Evolutionary conservation across 2,797 vertebrate genomes (phyloP).

Genomic region (Tokudaia tokunoshimensis): DNA sequence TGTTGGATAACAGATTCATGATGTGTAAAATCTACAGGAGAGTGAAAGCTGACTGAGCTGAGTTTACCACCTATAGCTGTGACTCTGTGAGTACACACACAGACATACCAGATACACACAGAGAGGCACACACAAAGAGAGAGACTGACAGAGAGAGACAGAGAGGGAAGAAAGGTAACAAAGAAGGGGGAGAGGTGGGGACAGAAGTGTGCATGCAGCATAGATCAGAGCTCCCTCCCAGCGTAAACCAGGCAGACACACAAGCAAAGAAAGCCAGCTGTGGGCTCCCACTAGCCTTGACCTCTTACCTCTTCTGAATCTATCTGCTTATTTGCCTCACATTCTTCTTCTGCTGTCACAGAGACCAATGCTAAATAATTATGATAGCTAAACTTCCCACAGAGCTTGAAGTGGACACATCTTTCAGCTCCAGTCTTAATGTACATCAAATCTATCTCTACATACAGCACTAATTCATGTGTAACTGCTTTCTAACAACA

Average conservation of each 20-base stretch:
- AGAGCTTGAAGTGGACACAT: conserved; percentile 19
- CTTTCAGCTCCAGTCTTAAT: background rate
- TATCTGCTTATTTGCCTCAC: conserved; percentile 38
- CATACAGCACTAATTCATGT: background rate
- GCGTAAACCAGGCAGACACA: background rate
- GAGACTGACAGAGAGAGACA: background rate
- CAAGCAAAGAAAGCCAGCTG: conserved; percentile 5
- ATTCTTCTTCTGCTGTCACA: conserved; percentile 42
- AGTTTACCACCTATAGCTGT: conserved; percentile 9
- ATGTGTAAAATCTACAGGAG: background rate
- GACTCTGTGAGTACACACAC: background rate
- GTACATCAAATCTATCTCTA: conserved; percentile 16
- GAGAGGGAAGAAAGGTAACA: background rate
- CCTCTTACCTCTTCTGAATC: conserved; percentile 37
- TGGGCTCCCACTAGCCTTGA: background rate
- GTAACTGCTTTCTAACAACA: conserved; percentile 38
- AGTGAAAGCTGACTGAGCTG: background rate
- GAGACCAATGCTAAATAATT: conserved; percentile 60
- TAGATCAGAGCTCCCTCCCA: background rate
- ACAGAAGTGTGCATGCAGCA: background rate
- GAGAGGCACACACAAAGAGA: background rate
- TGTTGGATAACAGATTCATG: background rate
- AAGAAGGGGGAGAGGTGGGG: background rate
- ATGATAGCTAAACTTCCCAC: conserved; percentile 1
- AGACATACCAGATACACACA: background rate